Percentiles rank a stretch among this genome's conserved stretches.
Conservation (phyloP, 2,797 vertebrate genomes). For the Aeoliscus strigatus region DNA sequence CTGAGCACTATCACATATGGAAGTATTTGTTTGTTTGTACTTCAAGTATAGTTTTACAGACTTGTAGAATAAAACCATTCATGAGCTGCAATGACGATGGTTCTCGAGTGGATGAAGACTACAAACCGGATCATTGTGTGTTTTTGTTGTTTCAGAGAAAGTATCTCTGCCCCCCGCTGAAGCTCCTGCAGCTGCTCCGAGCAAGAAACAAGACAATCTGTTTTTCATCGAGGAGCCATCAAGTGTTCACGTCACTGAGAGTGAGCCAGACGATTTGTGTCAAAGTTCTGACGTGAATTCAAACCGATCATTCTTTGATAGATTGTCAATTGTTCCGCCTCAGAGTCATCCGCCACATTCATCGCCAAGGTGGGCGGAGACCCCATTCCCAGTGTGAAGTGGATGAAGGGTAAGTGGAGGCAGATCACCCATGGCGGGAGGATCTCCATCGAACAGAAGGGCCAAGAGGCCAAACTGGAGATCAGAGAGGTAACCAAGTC, state of each 20-base stretch:
- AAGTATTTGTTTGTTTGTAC: too few species aligned
- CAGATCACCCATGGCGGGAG: conserved; percentile 93
- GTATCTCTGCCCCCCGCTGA: conserved; percentile 70
- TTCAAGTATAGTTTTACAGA: too few species aligned
- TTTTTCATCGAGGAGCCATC: conserved; percentile 93
- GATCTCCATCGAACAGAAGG: conserved; percentile 86
- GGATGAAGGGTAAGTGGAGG: conserved; percentile 99
- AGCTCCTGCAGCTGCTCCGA: conserved; percentile 73
- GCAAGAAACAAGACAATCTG: conserved; percentile 74
- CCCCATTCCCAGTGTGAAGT: conserved; percentile 95
- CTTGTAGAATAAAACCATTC: too few species aligned
- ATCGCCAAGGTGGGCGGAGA: conserved; percentile 96
- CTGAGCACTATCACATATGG: too few species aligned
- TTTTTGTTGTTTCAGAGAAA: conserved; percentile 78
- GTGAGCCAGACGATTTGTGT: conserved; percentile 70
- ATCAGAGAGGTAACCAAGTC: conserved; percentile 91
- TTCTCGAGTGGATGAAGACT: too few species aligned
- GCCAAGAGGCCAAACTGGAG: conserved; percentile 88
- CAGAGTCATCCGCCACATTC: conserved; percentile 85
- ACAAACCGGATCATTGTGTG: too few species aligned
- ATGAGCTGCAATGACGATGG: too few species aligned
- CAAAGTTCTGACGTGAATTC: too few species aligned
- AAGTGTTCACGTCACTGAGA: conserved; percentile 80
- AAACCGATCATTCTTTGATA: too few species aligned
- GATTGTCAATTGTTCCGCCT: conserved; percentile 2